Conservation (phyloP, 2,797 vertebrate genomes). For the Dermochelys coriacea region DNA sequence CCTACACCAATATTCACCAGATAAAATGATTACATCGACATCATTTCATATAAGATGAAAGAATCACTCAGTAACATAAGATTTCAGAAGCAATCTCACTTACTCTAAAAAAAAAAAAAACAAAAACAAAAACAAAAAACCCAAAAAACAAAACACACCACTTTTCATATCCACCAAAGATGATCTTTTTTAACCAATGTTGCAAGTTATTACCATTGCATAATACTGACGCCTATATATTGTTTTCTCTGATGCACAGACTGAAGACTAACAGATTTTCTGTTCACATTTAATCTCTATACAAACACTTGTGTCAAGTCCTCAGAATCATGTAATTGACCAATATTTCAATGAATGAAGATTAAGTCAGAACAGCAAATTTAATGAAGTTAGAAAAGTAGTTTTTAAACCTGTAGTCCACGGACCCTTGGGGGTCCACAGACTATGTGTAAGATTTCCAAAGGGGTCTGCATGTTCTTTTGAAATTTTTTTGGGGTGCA, state of each 20-base stretch:
- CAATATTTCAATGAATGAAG: background rate
- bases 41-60: background rate
- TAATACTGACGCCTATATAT: background rate
- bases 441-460: no score
- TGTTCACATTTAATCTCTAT: background rate
- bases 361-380: background rate
- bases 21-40: background rate
- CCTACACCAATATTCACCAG: background rate
- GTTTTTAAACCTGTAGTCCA: background rate
- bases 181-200: background rate
- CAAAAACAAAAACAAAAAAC: no score
- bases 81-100: background rate
- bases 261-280: background rate
- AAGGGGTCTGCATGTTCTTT: background rate
- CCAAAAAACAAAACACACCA: no score
- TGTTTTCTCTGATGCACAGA: background rate
- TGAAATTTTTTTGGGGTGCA: background rate
- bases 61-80: background rate
- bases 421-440: no score
- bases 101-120: background rate
- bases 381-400: background rate
- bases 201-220: background rate
- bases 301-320: background rate
- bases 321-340: background rate
- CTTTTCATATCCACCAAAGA: background rate